Percentiles rank a stretch among this genome's conserved stretches.
Evolutionary conservation across 2,888 invertebrate species (phyloP).

Genomic region (Stenichneumon culpator): DNA sequence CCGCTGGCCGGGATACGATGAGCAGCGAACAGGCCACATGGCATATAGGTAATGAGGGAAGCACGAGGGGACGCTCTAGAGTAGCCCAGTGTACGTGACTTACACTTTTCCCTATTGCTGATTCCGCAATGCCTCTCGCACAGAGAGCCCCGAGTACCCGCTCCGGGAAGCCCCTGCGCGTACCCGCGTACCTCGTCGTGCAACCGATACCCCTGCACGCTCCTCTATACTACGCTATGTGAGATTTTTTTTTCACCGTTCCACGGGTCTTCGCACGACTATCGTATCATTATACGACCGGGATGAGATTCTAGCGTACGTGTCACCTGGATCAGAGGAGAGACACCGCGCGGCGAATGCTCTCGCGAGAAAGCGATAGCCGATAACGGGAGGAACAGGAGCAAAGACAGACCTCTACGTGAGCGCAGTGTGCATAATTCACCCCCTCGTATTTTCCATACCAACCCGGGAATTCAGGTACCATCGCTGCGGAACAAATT

Average conservation of each 20-base stretch:
- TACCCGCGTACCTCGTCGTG: constrained; percentile 69
- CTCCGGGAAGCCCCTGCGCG: constrained; percentile 75
- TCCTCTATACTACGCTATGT: constrained; percentile 56
- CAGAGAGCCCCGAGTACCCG: constrained; percentile 67
- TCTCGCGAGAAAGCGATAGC: neutral
- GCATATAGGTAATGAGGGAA: constrained; percentile 43
- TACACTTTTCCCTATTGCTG: constrained; percentile 40
- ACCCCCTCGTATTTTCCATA: constrained; percentile 33
- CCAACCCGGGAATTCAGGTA: constrained; percentile 43
- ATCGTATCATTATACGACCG: constrained; percentile 59
- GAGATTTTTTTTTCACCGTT: constrained; percentile 58
- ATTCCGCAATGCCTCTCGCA: constrained; percentile 47
- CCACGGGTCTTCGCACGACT: constrained; percentile 68
- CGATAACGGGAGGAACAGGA: neutral
- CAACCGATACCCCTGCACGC: constrained; percentile 76
- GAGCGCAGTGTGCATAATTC: constrained; percentile 22
- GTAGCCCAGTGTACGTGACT: constrained; percentile 68
- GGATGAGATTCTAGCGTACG: constrained; percentile 49
- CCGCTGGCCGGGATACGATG: constrained; percentile 51
- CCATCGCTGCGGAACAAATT: constrained; percentile 1
- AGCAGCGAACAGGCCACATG: constrained; percentile 69
- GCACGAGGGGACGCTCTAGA: constrained; percentile 65
- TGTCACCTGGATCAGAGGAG: constrained; percentile 43
- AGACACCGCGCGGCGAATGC: neutral
- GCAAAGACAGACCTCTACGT: constrained; percentile 20